Evolutionary conservation across 92 coral and sea anemone genomes (phyloP), one percentile per base, ranked within the genome.

Genomic region (Porites rus): DNA sequence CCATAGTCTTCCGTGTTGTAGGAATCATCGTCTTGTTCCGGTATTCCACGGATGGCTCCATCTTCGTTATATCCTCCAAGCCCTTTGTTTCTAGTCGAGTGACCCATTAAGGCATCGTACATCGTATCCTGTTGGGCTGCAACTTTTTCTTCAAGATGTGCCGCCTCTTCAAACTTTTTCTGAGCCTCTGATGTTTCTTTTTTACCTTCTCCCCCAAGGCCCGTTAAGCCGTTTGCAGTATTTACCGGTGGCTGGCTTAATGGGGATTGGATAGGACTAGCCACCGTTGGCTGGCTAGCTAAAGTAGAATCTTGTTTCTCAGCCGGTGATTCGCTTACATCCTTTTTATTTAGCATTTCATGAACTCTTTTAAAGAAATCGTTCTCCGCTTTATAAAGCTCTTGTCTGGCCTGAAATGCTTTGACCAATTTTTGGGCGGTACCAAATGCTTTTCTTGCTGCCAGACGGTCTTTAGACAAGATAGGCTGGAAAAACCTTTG

Each of bases 131-230:
- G 98, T 63, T 95, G 98, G 2, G 87, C 93, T 18, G 98, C 98
- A 50, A 95, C 93, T 74, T 95, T 95, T 80, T 95, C 98, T 50
- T 95, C 98, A 60, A 95, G 84, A 75, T 95, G 98, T 3, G 98
- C 98, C 3, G 98, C 98, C 62, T 91, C 95, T 51, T 91, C 90
- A 67, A 89, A 83, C 51, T 92, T 90, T 62, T 95, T 87, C 75
- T 92, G 90, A 10, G 87, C 78, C 58, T 85, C 88, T 16, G 88
- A 76, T 18, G 75, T 8, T 77, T 76, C 75, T 25, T 85, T 85
- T 28, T 66, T 22, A 11, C 75, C 77, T 13, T 65, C 77, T 18
- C 50, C 77, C 9, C 43, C 74, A 50, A 20, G 46, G 2, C 46
- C 51, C 9, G 84, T 43, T 6, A 83, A 25, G n/a, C 52, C 31